Base-by-base conservation (phyloP, 2,888 invertebrate genomes). In the Augiades crinisus region DNA sequence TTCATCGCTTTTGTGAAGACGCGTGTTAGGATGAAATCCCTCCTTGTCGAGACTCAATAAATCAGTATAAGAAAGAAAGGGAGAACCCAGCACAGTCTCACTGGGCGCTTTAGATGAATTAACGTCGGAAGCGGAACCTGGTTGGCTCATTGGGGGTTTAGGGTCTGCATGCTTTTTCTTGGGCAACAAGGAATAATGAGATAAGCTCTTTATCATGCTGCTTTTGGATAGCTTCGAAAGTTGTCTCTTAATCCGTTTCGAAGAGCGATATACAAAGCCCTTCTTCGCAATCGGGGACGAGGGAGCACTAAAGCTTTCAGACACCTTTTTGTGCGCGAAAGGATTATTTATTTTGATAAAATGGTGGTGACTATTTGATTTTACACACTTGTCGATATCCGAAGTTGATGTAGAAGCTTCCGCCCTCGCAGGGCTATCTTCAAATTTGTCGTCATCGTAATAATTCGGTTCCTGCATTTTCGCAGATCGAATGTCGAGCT, bases 31-130 rank as follows among this genome's bases (percentile, higher is more conserved):
- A 53, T 74, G 67, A 5, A 74, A 60, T 19, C 67, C 68, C 14
- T 81, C 80, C 47, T 59, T 79, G 55, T 86, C 85, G 53, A 88
- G 68, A 54, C 70, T 78, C 27, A 87, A 64, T 40, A 90, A 67
- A 61, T 90, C 89, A 13, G 76, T 80, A 55, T 83, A 88, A 6
- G 91, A 90, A 16, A 90, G 70, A 63, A 91, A 91, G 2, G 90
- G 88, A 52, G 90, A 87, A 10, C 91, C 91, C 58, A 91, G 68
- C 1, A 91, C 91, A 0, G 91, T 91, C 6, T 86, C 86, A 67
- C 90, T 81, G 21, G 83, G 79, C 40, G 73, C 76, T 64, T 81
- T 85, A 1, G 83, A 83, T 1, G 82, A 83, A 31, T 71, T 70
- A n/a, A 86, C 74, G 56, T 88, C 84, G 8, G 80, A 80, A 43